Evolutionary conservation across 2,113 vertebrate species (phyloP), one percentile per base, ranked within the genome.

Genomic region (Equus przewalskii): DNA sequence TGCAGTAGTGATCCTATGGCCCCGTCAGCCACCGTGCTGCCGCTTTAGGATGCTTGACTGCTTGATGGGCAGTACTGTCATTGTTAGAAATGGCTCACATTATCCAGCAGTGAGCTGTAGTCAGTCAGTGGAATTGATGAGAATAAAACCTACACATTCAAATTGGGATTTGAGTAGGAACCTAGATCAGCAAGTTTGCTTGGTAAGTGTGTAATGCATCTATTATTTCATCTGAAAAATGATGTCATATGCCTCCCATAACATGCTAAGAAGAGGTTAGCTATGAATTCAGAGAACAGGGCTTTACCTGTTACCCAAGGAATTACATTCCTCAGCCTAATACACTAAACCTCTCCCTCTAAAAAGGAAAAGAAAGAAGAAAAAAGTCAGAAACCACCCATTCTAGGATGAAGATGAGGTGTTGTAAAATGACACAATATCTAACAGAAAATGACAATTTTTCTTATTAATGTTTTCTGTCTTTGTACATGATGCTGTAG

Each of bases 201-300:
- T 93, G 89, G 28, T 80, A 90, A 69, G 64, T 87, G 70, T 93
- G 91, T 72, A 88, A 54, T 28, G 49, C 30, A 78, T 82, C 75
- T 93, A 8, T 89, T 92, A 73, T 91, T 86, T 86, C 65, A 67
- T 65, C 60, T 88, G 76, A 95, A 95, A 69, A 60, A 70, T 79
- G 60, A 75, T 64, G 9, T 94, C 56, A 65, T 56, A 80, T 92
- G 58, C 11, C n/a, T 82, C 16, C 54, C n/a, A 21, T 58, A 36
- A 67, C 80, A 90, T 72, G 30, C 69, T 87, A 33, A 41, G 24
- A 79, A 46, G 60, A 94, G 46, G 78, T 78, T 83, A 91, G 33
- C 8, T 51, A 22, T 72, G 49, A 86, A 87, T 91, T 82, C 36
- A 95, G 69, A 90, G 81, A 91, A 70, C 41, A 76, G 33, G 89